A percentile compares a stretch with the other conserved stretches of the same genome.
Conservation (phyloP, 2,797 vertebrate species). For the Labeo calbasu region DNA sequence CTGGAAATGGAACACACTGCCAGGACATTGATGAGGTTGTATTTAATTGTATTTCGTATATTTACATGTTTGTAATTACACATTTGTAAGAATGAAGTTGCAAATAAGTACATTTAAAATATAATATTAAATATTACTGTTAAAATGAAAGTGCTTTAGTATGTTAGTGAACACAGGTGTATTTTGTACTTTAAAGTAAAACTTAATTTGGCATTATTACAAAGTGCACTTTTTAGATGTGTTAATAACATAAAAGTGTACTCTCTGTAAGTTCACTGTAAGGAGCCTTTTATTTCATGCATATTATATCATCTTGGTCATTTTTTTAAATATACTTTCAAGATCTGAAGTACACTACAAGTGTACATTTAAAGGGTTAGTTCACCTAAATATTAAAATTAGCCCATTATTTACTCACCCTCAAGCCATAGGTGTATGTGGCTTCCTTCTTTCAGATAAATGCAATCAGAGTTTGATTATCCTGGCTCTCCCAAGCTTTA, state of each 20-base stretch:
- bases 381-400: too few species aligned
- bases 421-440: too few species aligned
- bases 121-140: neutral
- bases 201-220: neutral
- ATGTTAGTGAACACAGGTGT: too few species aligned
- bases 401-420: too few species aligned
- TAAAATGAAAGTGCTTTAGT: neutral
- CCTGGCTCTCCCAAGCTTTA: too few species aligned
- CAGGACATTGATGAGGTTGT: constrained; percentile 87
- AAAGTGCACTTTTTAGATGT: neutral
- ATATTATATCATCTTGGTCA: neutral
- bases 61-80: neutral
- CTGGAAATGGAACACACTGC: constrained; percentile 90
- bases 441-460: too few species aligned
- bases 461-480: too few species aligned
- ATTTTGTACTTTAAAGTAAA: neutral
- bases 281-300: neutral
- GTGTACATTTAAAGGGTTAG: neutral
- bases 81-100: neutral
- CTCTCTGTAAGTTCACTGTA: neutral
- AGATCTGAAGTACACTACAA: neutral
- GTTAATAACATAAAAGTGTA: neutral
- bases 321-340: neutral
- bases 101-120: neutral
- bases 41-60: neutral